Base-by-base conservation (phyloP, 2,888 invertebrate genomes). In the Kuschelorhynchus macadamiae region DNA sequence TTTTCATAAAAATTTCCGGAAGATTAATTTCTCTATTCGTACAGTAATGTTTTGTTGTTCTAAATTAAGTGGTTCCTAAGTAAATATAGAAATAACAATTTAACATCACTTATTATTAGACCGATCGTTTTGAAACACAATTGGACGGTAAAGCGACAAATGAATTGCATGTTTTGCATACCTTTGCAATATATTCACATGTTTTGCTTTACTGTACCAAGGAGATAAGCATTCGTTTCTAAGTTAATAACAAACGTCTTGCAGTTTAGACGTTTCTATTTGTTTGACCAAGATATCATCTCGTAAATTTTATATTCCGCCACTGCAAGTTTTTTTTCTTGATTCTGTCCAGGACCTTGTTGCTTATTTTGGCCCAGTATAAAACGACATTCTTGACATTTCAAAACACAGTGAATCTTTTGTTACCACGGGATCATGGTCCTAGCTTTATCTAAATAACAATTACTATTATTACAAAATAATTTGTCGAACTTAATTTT, bases 271-370 rank as follows among this genome's bases (percentile, higher is more conserved):
- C 20, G 21, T 20, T 36, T 20, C 7, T 21, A 21, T 18, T 47
- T 47, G 11, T 47, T 47, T 5, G 1, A 18, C 25, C 20, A 53
- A 53, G 5, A 12, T 20, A 8, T 52, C 33, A 14, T 47, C 30
- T 33, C 46, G 16, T 59, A 46, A 59, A 18, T 12, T 21, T 25
- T 20, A 20, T 50, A 60, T 52, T 53, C 44, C 55, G 60, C 50
- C 57, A 42, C 70, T 66, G 70, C 36, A 44, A 41, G 21, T n/a
- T 41, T 66, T 63, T 65, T 68, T 68, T 66, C 55, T 69, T 69
- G 41, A 52, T 42, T 20, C 7, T 36, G 36, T 59, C 63, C 63
- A 60, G 63, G 55, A 64, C 62, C 67, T 67, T 53, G 46, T 14
- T 47, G 21, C 20, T 56, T 62, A 63, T 65, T 70, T 62, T 59